A percentile compares a stretch with the other conserved stretches of the same genome.
Evolutionary conservation across 2,888 invertebrate genomes (phyloP).

Genomic region (Himalopsyche anomala): DNA sequence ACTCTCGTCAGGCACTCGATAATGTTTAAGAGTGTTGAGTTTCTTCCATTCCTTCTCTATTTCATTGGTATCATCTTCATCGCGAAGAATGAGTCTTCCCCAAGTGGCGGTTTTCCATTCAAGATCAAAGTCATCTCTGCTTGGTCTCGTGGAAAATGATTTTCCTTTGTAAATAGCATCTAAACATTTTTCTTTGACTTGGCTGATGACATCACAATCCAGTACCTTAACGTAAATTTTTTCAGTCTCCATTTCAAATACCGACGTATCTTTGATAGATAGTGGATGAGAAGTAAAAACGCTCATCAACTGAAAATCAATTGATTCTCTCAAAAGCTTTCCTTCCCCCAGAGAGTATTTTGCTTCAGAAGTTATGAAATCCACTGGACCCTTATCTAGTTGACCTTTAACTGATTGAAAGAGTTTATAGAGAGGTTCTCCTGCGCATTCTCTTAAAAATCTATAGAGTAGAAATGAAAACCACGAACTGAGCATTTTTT

Average conservation of each 20-base stretch:
- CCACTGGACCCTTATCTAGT: slow-evolving; percentile 99
- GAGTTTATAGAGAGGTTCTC: slow-evolving; percentile 97
- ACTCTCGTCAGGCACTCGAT: slow-evolving; percentile 96
- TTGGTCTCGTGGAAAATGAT: slow-evolving; percentile 95
- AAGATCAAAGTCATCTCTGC: slow-evolving; percentile 97
- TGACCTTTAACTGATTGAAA: slow-evolving; percentile 99
- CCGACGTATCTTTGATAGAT: slow-evolving; percentile 82
- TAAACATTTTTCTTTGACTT: slow-evolving; percentile 98
- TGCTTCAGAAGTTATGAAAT: slow-evolving; percentile 97
- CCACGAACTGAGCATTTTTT: slow-evolving; percentile 99
- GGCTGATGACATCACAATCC: slow-evolving; percentile 99
- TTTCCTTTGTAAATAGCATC: slow-evolving; percentile 98
- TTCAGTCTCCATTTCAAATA: slow-evolving; percentile 94
- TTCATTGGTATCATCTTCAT: slow-evolving; percentile 97
- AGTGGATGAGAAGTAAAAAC: slow-evolving; percentile 84
- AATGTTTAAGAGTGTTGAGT: slow-evolving; percentile 97
- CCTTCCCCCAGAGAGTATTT: slow-evolving; percentile 99
- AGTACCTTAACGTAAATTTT: slow-evolving; percentile 97
- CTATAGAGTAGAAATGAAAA: slow-evolving; percentile 99
- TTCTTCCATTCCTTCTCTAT: slow-evolving; percentile 98
- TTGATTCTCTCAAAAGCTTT: slow-evolving; percentile 98
- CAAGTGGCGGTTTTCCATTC: slow-evolving; percentile 97
- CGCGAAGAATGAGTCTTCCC: slow-evolving; percentile 95
- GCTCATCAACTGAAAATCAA: slow-evolving; percentile 95
- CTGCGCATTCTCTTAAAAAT: slow-evolving; percentile 98